These are phyloP conservation scores for Anastatus disparis DNA, from an alignment of 1,140 invertebrate genomes.

Conservation along the genomic window DNA sequence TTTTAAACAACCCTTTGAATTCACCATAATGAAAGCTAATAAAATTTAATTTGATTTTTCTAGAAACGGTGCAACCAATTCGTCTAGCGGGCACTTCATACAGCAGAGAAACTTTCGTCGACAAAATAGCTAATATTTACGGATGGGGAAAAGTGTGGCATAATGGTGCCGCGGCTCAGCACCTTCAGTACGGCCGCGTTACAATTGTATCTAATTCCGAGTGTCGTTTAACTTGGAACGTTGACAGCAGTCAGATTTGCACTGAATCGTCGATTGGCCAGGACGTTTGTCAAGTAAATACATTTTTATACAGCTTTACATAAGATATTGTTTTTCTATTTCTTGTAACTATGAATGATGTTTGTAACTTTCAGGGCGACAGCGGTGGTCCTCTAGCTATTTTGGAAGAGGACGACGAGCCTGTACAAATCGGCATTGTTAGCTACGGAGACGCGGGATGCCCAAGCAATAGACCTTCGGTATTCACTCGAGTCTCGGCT, in stretches of 20 bases:
- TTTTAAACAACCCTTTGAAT: too few species aligned
- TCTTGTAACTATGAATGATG: too few species aligned
- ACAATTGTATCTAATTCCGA: constrained; percentile 43
- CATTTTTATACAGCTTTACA: too few species aligned
- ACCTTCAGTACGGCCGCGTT: constrained; percentile 42
- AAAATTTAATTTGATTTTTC: background rate
- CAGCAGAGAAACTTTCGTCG: background rate
- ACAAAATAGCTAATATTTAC: constrained; percentile 28
- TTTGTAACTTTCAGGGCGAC: too few species aligned
- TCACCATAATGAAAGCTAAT: too few species aligned
- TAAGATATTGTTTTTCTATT: too few species aligned
- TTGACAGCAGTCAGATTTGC: constrained; percentile 43
- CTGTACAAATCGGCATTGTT: constrained; percentile 49
- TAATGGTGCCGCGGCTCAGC: background rate
- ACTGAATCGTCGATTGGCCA: constrained; percentile 13
- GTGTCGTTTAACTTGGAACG: constrained; percentile 35
- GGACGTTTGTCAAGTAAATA: constrained; percentile 46
- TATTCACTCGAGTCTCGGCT: constrained; percentile 41
- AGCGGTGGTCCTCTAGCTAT: constrained; percentile 49
- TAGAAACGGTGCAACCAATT: constrained; percentile 44
- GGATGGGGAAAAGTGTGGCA: constrained; percentile 40
- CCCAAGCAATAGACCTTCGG: constrained; percentile 45
- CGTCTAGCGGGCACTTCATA: constrained; percentile 25
- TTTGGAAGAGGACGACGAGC: background rate
- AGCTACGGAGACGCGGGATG: constrained; percentile 49